Evolutionary conservation across 2,888 invertebrate genomes (phyloP).

Genomic region (Aspidiotus destructor): DNA sequence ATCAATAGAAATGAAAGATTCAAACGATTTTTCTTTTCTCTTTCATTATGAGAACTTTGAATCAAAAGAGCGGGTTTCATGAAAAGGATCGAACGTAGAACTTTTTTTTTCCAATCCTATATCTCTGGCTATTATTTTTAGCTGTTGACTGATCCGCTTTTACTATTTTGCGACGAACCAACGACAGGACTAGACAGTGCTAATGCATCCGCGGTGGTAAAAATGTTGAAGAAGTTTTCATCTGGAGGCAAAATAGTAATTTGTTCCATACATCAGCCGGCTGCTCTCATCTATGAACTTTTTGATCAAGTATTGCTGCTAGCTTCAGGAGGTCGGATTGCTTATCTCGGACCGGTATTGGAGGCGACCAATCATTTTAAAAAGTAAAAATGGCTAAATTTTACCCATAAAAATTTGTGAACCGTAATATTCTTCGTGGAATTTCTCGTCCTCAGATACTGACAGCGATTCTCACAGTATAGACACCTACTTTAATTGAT

Average conservation of each 20-base stretch:
- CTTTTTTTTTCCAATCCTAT: not conserved
- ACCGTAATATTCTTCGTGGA: not conserved
- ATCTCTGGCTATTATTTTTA: conserved; percentile 40
- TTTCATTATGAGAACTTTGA: too few relatives aligned
- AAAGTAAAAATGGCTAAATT: conserved; percentile 47
- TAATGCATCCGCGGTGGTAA: conserved; percentile 70
- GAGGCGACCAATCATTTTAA: conserved; percentile 60
- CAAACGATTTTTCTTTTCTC: too few relatives aligned
- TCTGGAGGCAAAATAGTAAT: conserved; percentile 65
- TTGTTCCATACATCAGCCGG: conserved; percentile 85
- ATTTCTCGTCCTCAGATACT: not conserved
- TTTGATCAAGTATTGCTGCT: conserved; percentile 72
- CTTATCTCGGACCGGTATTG: conserved; percentile 65
- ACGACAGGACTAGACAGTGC: conserved; percentile 87
- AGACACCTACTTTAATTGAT: too few relatives aligned
- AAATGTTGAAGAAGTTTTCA: conserved; percentile 56
- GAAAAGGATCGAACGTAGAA: not conserved
- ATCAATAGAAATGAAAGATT: too few relatives aligned
- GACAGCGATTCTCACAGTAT: too few relatives aligned
- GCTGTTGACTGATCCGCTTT: conserved; percentile 76
- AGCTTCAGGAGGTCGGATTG: conserved; percentile 66
- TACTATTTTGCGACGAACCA: conserved; percentile 88
- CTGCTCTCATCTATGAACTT: conserved; percentile 70
- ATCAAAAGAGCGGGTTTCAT: too few relatives aligned
- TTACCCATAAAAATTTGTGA: not conserved